phyloP scores from a whole-genome alignment of 2,888 invertebrate genomes.

The Lithophane leautieri region DNA sequence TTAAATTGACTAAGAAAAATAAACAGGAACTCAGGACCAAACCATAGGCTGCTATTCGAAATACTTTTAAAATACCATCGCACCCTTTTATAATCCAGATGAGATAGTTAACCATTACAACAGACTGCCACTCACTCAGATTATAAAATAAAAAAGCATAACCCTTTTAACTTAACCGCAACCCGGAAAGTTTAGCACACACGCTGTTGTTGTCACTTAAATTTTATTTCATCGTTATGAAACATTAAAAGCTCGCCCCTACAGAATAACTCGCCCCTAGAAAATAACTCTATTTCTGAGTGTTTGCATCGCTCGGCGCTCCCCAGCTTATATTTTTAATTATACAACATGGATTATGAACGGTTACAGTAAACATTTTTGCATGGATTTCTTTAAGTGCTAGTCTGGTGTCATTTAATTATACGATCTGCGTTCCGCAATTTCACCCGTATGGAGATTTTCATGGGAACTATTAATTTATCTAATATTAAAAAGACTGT shows the following conservation, averaged over 20 bases:
- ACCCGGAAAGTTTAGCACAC: constrained; percentile 39
- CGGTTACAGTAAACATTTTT: constrained; percentile 22
- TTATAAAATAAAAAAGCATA: constrained; percentile 54
- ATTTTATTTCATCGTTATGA: constrained; percentile 58
- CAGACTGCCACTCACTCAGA: constrained; percentile 33
- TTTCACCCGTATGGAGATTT: not conserved
- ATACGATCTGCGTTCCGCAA: not conserved
- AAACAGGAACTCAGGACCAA: not conserved
- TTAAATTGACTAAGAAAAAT: not conserved
- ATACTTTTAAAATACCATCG: not conserved
- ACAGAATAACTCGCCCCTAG: constrained; percentile 42
- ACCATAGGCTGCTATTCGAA: not conserved
- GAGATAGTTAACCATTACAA: constrained; percentile 25
- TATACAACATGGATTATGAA: constrained; percentile 42
- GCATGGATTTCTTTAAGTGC: constrained; percentile 11
- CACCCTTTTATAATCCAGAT: not conserved
- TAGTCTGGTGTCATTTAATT: not conserved
- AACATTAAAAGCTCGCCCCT: constrained; percentile 47
- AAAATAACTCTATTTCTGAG: constrained; percentile 60
- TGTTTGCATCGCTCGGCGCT: constrained; percentile 36
- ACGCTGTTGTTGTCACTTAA: constrained; percentile 50
- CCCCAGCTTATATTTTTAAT: constrained; percentile 50
- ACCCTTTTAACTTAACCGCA: constrained; percentile 44
- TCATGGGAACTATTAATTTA: not conserved
- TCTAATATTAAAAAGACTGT: not conserved